phyloP scores from a whole-genome alignment of 2,888 invertebrate genomes.

The Biston stratarius region DNA sequence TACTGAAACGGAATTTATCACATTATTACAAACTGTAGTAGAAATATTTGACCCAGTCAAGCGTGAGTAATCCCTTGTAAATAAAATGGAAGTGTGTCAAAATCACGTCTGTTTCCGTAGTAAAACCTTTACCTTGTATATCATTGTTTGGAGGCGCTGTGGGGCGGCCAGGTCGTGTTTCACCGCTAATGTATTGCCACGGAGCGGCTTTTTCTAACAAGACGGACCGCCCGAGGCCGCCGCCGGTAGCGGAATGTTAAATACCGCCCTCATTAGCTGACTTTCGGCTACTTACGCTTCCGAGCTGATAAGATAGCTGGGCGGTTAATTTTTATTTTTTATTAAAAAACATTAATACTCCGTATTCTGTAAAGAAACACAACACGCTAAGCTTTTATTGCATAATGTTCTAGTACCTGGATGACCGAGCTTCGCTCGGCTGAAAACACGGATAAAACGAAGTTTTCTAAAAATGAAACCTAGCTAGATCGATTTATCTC shows the following conservation, averaged over 20 bases:
- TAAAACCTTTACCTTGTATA: constrained; percentile 9
- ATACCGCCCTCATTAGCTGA: constrained; percentile 64
- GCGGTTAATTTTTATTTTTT: constrained; percentile 22
- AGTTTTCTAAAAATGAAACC: no score
- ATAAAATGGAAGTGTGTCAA: no score
- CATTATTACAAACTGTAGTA: no score
- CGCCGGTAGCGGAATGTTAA: constrained; percentile 66
- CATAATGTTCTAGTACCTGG: no score
- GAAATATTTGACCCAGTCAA: no score
- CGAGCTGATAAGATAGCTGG: constrained; percentile 28
- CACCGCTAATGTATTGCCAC: constrained; percentile 63
- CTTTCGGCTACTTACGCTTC: constrained; percentile 48
- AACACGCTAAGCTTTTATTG: neutral
- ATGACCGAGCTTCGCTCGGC: no score
- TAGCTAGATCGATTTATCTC: no score
- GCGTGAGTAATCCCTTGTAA: no score
- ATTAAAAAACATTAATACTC: neutral
- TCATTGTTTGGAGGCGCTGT: constrained; percentile 25
- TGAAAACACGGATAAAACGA: no score
- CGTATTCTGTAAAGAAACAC: neutral
- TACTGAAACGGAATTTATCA: no score
- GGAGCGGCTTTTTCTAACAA: constrained; percentile 67
- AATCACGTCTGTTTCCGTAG: neutral
- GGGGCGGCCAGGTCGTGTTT: constrained; percentile 54
- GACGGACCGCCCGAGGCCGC: constrained; percentile 55